phyloP scores from a whole-genome alignment of 2,797 vertebrate genomes.

The Gymnodraco acuticeps region DNA sequence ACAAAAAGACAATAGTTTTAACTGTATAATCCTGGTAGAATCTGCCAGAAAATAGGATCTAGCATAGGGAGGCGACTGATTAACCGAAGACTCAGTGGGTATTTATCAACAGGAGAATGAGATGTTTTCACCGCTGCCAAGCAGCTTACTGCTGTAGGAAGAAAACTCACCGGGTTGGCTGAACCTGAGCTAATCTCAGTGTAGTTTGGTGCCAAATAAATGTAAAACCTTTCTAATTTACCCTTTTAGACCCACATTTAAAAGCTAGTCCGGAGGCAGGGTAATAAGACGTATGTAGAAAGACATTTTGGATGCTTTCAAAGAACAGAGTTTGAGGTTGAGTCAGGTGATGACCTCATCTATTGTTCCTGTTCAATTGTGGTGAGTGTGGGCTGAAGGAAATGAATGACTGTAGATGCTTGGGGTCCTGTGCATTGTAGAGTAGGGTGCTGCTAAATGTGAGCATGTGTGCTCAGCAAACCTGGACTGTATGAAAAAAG shows the following conservation, averaged over 20 bases:
- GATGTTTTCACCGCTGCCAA: not conserved
- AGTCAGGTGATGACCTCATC: constrained; percentile 9
- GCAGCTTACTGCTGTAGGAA: constrained; percentile 20
- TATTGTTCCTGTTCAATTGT: constrained; percentile 1
- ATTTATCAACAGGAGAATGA: not conserved
- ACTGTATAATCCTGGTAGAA: constrained; percentile 31
- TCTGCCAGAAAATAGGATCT: constrained; percentile 9
- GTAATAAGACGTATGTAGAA: not conserved
- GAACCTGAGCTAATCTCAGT: not conserved
- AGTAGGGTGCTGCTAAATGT: not conserved
- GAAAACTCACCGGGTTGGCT: not conserved
- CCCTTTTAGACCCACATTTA: not conserved
- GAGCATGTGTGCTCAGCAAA: constrained; percentile 24
- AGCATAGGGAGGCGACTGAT: not conserved
- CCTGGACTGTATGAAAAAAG: constrained; percentile 12
- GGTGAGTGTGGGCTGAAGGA: not conserved
- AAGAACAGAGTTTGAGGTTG: constrained; percentile 11
- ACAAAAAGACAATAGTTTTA: constrained; percentile 27
- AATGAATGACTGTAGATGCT: constrained; percentile 13
- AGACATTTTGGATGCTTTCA: not conserved
- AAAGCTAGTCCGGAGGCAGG: not conserved
- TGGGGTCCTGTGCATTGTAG: not conserved
- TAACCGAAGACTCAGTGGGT: constrained; percentile 8
- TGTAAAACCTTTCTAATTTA: not conserved
- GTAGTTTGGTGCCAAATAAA: constrained; percentile 8